These are phyloP conservation scores for Pomatostomus ruficeps DNA, from an alignment of 2,113 vertebrate species.

Conservation along the genomic window DNA sequence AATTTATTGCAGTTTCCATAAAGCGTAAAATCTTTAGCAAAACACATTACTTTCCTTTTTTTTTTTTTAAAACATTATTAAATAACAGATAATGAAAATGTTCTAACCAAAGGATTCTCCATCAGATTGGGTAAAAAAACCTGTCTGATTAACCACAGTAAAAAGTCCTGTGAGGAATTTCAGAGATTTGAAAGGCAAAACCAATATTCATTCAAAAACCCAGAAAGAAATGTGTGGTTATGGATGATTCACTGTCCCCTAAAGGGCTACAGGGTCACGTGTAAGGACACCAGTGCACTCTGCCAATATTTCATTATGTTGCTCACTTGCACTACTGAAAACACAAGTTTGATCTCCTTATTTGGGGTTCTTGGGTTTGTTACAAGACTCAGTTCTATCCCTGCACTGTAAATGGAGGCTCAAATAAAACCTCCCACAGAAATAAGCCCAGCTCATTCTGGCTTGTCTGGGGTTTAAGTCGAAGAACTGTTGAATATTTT, in stretches of 20 bases:
- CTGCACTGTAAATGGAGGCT: not conserved
- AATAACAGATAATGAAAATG: not conserved
- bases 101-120: not conserved
- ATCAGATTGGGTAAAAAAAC: too few species aligned
- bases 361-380: not conserved
- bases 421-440: not conserved
- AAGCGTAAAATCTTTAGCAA: not conserved
- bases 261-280: not conserved
- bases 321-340: not conserved
- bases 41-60: not conserved
- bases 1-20: not conserved
- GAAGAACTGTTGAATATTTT: not conserved
- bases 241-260: not conserved
- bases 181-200: not conserved
- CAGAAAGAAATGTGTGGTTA: not conserved
- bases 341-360: not conserved
- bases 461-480: not conserved
- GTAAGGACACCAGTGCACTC: not conserved
- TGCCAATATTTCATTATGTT: not conserved
- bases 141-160: not conserved
- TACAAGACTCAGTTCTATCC: not conserved
- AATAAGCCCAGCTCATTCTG: not conserved
- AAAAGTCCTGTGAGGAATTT: not conserved
- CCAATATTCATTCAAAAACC: rapidly evolving
- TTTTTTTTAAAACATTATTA: not conserved